These are phyloP conservation scores for Lamellibrachia columna DNA, from an alignment of 2,888 invertebrate genomes.

Conservation along the genomic window DNA sequence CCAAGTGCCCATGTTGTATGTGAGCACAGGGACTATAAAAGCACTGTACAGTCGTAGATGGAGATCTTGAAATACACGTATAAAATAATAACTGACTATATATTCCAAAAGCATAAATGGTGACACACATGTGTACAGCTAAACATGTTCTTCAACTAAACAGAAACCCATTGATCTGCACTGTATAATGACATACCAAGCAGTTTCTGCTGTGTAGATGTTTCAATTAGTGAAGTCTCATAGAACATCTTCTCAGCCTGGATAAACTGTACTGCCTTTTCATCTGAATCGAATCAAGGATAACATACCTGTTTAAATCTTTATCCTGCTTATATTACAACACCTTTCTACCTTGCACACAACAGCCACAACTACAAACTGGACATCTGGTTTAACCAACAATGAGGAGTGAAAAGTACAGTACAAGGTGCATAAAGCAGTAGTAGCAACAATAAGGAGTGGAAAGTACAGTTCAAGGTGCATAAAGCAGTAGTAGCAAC, in stretches of 20 bases:
- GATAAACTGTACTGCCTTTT: conserved; percentile 60
- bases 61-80: no score
- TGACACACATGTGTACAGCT: not conserved
- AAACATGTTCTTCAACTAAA: not conserved
- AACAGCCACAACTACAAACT: not conserved
- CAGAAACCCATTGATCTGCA: not conserved
- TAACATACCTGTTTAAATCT: not conserved
- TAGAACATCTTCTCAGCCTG: conserved; percentile 63
- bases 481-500: no score
- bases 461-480: no score
- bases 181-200: not conserved
- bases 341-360: not conserved
- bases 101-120: not conserved
- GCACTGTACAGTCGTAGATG: no score
- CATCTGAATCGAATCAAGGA: conserved; percentile 49
- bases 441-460: no score
- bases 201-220: conserved; percentile 40
- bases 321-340: not conserved
- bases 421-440: no score
- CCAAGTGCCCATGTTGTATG: no score
- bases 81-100: not conserved
- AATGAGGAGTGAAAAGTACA: no score
- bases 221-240: conserved; percentile 59
- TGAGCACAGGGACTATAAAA: no score
- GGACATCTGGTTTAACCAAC: no score